Evolutionary conservation across 2,888 invertebrate species (phyloP).

Genomic region (Baronia brevicornis): DNA sequence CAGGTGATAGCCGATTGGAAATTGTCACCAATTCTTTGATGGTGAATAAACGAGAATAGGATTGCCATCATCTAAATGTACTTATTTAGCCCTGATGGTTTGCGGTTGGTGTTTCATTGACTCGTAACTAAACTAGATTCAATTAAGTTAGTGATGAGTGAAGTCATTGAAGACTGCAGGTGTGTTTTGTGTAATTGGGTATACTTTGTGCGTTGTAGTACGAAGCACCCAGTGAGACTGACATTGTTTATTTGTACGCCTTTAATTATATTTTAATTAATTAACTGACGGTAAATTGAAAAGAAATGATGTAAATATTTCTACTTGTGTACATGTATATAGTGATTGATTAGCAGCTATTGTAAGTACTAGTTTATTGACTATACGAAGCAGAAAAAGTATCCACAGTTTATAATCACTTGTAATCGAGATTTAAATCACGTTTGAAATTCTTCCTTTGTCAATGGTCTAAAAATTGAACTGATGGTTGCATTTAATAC

Average conservation of each 20-base stretch:
- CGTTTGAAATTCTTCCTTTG: slow-evolving; percentile 10
- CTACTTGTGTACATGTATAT: neutral
- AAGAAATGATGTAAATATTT: too few relatives aligned
- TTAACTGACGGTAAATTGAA: too few relatives aligned
- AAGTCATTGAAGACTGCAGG: slow-evolving; percentile 27
- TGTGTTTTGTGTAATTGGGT: slow-evolving; percentile 30
- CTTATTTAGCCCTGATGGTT: too few relatives aligned
- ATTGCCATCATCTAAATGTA: too few relatives aligned
- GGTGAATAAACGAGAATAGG: too few relatives aligned
- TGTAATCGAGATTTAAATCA: slow-evolving; percentile 1
- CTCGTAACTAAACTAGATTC: slow-evolving; percentile 11
- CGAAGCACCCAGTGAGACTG: slow-evolving; percentile 27
- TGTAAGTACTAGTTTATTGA: too few relatives aligned
- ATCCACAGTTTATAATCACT: too few relatives aligned
- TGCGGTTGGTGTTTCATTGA: slow-evolving; percentile 3
- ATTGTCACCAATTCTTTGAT: too few relatives aligned
- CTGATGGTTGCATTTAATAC: slow-evolving; percentile 31
- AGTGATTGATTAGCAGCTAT: neutral
- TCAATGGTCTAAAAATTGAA: slow-evolving; percentile 22
- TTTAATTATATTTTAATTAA: slow-evolving; percentile 44
- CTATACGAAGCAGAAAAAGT: too few relatives aligned
- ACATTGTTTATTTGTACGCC: slow-evolving; percentile 30
- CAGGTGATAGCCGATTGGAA: too few relatives aligned
- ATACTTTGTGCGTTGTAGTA: slow-evolving; percentile 61
- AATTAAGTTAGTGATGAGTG: slow-evolving; percentile 12